Percentiles rank a stretch among this genome's conserved stretches.
phyloP scores from a whole-genome alignment of 1,140 invertebrate species.

The Drosophila jambulina region DNA sequence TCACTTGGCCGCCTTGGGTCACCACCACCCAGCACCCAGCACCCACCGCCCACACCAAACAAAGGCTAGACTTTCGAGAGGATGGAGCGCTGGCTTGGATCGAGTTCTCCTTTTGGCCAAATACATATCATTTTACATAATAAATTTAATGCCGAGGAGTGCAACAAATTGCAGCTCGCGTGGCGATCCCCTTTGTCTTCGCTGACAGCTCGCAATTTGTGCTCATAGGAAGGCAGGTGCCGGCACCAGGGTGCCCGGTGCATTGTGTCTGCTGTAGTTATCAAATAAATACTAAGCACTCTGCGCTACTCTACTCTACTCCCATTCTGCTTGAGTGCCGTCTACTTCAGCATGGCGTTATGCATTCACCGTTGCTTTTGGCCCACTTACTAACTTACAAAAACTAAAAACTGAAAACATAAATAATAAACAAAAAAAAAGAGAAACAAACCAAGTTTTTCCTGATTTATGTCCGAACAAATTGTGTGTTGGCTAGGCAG shows the following conservation, averaged over 20 bases:
- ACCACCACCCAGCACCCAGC: background rate
- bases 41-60: slow-evolving; percentile 1
- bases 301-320: slow-evolving; percentile 37
- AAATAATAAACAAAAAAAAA: slow-evolving; percentile 23
- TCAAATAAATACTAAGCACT: slow-evolving; percentile 52
- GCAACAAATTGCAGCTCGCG: slow-evolving; percentile 14
- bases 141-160: slow-evolving; percentile 32
- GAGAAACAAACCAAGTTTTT: slow-evolving; percentile 34
- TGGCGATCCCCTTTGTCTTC: slow-evolving; percentile 38
- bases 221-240: slow-evolving; percentile 17
- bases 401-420: slow-evolving; percentile 8
- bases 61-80: slow-evolving; percentile 39
- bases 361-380: slow-evolving; percentile 65
- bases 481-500: slow-evolving; percentile 41
- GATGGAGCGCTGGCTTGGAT: slow-evolving; percentile 1
- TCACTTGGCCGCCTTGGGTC: slow-evolving; percentile 42
- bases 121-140: slow-evolving; percentile 56
- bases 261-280: slow-evolving; percentile 49
- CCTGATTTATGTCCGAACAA: slow-evolving; percentile 55
- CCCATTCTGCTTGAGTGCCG: slow-evolving; percentile 55
- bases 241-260: slow-evolving; percentile 5
- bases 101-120: slow-evolving; percentile 30
- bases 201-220: slow-evolving; percentile 33
- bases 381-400: slow-evolving; percentile 38
- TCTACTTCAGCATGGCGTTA: slow-evolving; percentile 32